Base-by-base conservation (phyloP, 1,140 invertebrate genomes). In the Coboldia fuscipes region DNA sequence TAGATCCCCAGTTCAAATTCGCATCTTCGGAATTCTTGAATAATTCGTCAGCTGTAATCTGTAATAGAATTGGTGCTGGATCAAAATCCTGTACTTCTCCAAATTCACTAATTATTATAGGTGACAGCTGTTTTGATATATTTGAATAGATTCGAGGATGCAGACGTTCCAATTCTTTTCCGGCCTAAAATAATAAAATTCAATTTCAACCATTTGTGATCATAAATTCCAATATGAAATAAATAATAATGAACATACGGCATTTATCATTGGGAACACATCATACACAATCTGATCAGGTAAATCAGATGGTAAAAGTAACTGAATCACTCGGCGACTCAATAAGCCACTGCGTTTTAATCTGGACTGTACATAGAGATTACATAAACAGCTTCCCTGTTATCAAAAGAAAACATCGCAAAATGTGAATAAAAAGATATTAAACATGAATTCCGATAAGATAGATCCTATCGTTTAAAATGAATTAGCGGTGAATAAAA, bases 1-100 rank as follows among this genome's bases (percentile, higher is more conserved):
- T 63, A 51, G 73, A 70, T 15, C 65, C 64, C 74, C 72, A 76
- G 3, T 61, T 72, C 26, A 74, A 63, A 36, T 68, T 67, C 2
- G 51, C 47, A n/a, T n/a, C n/a, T n/a, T n/a, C n/a, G n/a, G n/a
- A n/a, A 32, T 21, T 21, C 24, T 58, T 58, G 33, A 72, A 62
- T 14, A 75, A 52, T 40, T 72, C 65, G 29, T 63, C 59, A 15
- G 67, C 70, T 7, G 77, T 60, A 13, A 66, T 55, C 22, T 61
- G 59, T 2, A 78, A 46, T 7, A 72, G 54, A 36, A 63, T 60
- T 2, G 58, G 56, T 3, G 66, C 60, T 12, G 61, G 58, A 39
- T 70, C 68, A 2, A 61, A 58, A 3, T 63, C 59, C 38, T 66
- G 58, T n/a, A 32, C 12, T 32, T 32, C 30, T n/a, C 30, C 30